Percentiles rank a stretch among this genome's conserved stretches.
Evolutionary conservation across 2,797 vertebrate species (phyloP).

Genomic region (Okamejei kenojei): DNA sequence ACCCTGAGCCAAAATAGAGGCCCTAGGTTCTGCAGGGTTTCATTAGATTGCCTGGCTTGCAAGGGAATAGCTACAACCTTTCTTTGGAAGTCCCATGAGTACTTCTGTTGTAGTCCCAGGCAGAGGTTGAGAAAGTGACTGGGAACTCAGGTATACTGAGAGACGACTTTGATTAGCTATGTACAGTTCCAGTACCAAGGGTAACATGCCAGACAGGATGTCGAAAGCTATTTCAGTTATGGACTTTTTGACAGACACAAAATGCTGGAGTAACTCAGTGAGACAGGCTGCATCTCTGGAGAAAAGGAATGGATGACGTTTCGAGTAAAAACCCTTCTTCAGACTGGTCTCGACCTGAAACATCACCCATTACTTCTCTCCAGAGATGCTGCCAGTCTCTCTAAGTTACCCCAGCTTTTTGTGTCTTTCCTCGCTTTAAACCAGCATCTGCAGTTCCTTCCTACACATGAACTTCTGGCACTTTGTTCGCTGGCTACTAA

Average conservation of each 20-base stretch:
- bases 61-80: not conserved
- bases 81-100: not conserved
- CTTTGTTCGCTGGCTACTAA: not conserved
- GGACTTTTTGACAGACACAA: not conserved
- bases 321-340: too few species aligned
- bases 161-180: not conserved
- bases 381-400: too few species aligned
- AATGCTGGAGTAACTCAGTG: too few species aligned
- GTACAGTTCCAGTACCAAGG: not conserved
- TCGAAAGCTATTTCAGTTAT: not conserved
- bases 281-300: too few species aligned
- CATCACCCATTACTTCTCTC: too few species aligned
- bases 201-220: not conserved
- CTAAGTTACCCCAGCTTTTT: too few species aligned
- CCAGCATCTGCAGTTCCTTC: too few species aligned
- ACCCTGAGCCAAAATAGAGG: not conserved
- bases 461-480: not conserved
- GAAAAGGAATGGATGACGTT: too few species aligned
- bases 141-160: not conserved
- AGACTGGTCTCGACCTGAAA: too few species aligned
- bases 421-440: too few species aligned
- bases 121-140: not conserved
- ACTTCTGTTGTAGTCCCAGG: not conserved
- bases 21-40: not conserved
- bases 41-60: not conserved